Percentiles rank a stretch among this genome's conserved stretches.
Evolutionary conservation across 2,888 invertebrate genomes (phyloP).

Genomic region (Deilephila elpenor): DNA sequence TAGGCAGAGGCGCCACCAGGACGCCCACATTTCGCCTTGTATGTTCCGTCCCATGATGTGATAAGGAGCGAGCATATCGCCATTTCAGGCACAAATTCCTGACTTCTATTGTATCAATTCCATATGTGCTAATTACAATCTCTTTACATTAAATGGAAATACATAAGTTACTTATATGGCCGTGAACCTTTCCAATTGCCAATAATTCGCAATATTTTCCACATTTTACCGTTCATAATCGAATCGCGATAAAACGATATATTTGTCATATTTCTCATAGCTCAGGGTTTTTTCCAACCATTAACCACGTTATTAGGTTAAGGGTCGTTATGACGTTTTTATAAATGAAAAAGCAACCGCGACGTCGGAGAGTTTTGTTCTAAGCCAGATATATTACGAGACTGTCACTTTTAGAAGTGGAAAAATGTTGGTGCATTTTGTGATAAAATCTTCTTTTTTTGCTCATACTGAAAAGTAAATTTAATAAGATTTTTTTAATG

Average conservation of each 20-base stretch:
- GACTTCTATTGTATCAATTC: too few species aligned
- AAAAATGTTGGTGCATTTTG: slow-evolving; percentile 1
- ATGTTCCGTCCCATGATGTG: too few species aligned
- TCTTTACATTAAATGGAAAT: too few species aligned
- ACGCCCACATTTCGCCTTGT: too few species aligned
- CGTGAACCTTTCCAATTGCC: too few species aligned
- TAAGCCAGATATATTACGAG: slow-evolving; percentile 35
- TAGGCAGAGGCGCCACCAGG: too few species aligned
- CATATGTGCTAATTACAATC: too few species aligned
- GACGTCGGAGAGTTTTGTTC: slow-evolving; percentile 31
- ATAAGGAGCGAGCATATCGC: too few species aligned
- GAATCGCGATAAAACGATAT: background rate
- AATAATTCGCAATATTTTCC: background rate
- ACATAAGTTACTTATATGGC: too few species aligned
- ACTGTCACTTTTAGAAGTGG: background rate
- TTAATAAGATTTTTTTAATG: background rate
- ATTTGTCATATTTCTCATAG: slow-evolving; percentile 7
- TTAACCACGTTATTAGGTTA: slow-evolving; percentile 13
- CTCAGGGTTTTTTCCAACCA: slow-evolving; percentile 6
- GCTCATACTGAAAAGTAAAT: background rate
- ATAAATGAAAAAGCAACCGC: slow-evolving; percentile 33
- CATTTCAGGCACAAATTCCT: too few species aligned
- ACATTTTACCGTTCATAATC: background rate
- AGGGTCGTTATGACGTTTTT: slow-evolving; percentile 28
- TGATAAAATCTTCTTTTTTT: background rate